phyloP scores from a whole-genome alignment of 2,113 vertebrate species.

The Heterocephalus glaber region DNA sequence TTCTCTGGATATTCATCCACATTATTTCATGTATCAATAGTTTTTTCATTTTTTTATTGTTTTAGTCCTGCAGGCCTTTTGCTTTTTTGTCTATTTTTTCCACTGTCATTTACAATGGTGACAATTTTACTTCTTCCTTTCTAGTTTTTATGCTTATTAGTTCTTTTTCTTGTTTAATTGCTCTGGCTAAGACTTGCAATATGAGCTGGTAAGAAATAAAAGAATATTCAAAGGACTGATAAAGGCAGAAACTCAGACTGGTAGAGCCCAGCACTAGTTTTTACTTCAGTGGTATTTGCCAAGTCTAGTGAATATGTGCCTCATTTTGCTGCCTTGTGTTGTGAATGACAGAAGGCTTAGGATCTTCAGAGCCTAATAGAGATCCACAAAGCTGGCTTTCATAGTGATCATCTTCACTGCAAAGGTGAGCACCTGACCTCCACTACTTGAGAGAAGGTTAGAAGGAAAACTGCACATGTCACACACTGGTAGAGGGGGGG shows the following conservation, averaged over 20 bases:
- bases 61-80: neutral
- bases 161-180: neutral
- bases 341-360: neutral
- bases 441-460: neutral
- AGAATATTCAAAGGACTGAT: neutral
- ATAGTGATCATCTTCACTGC: neutral
- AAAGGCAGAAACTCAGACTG: neutral
- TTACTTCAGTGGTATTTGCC: neutral
- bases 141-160: neutral
- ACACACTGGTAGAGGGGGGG: neutral
- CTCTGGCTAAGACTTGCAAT: neutral
- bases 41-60: neutral
- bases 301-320: neutral
- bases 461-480: neutral
- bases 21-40: neutral
- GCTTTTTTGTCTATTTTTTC: neutral
- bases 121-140: conserved; percentile 17
- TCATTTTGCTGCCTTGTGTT: neutral
- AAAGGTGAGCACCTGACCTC: neutral
- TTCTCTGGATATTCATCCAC: neutral
- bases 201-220: neutral
- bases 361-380: neutral
- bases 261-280: neutral
- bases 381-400: neutral
- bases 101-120: neutral